Evolutionary conservation across 2,113 vertebrate species (phyloP).

Genomic region (Arothron firmamentum): DNA sequence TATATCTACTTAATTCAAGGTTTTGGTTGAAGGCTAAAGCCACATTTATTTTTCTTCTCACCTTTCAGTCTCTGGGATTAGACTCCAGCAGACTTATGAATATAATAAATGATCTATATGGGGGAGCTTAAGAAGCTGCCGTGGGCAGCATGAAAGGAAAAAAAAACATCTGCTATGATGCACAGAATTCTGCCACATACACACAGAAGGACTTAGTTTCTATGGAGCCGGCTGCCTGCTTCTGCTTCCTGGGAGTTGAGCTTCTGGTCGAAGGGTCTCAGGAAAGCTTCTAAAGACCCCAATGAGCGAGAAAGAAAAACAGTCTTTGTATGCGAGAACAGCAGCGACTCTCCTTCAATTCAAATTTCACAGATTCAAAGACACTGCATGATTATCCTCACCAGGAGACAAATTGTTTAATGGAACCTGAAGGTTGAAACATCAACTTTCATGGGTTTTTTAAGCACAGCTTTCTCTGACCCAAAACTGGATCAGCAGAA

Average conservation of each 20-base stretch:
- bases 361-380: slow-evolving; percentile 55
- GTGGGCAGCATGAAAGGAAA: slow-evolving; percentile 47
- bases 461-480: slow-evolving; percentile 28
- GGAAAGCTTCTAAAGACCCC: slow-evolving; percentile 45
- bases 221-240: slow-evolving; percentile 31
- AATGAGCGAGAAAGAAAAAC: slow-evolving; percentile 50
- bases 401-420: slow-evolving; percentile 43
- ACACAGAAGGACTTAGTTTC: slow-evolving; percentile 36
- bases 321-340: slow-evolving; percentile 48
- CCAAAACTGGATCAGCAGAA: slow-evolving; percentile 3
- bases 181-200: slow-evolving; percentile 40
- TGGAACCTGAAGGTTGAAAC: slow-evolving; percentile 39
- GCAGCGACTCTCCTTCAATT: slow-evolving; percentile 48
- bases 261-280: slow-evolving; percentile 42
- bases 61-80: slow-evolving; percentile 14
- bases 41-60: slow-evolving; percentile 16
- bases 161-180: slow-evolving; percentile 62
- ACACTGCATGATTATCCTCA: slow-evolving; percentile 28
- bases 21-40: not conserved
- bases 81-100: slow-evolving; percentile 34
- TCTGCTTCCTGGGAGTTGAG: slow-evolving; percentile 17
- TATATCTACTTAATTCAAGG: too few relatives aligned
- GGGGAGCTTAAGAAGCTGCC: slow-evolving; percentile 50
- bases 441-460: slow-evolving; percentile 11
- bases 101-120: slow-evolving; percentile 39